phyloP scores from a whole-genome alignment of 1,140 invertebrate species.

The Zaprionus nigranus region DNA sequence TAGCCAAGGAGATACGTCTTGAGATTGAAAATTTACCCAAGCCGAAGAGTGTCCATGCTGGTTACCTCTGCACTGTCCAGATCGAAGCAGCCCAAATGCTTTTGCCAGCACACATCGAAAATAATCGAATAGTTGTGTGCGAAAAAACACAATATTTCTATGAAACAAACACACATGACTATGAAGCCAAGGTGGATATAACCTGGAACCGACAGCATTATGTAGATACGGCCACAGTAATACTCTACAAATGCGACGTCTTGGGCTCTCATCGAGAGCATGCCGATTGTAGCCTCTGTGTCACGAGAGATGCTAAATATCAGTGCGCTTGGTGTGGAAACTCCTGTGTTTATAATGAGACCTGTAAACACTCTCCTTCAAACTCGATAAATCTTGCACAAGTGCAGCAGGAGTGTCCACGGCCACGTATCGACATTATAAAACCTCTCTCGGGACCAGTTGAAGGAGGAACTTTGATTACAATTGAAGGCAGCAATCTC shows the following conservation, averaged over 20 bases:
- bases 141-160: conserved; percentile 96
- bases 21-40: conserved; percentile 96
- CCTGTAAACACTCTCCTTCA: conserved; percentile 85
- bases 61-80: conserved; percentile 95
- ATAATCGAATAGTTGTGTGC: conserved; percentile 93
- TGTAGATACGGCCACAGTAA: conserved; percentile 94
- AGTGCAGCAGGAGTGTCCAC: conserved; percentile 93
- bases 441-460: conserved; percentile 96
- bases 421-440: conserved; percentile 97
- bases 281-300: conserved; percentile 97
- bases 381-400: neutral
- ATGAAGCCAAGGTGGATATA: conserved; percentile 94
- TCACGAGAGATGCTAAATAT: conserved; percentile 94
- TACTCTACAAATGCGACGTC: conserved; percentile 97
- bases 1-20: conserved; percentile 93
- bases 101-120: conserved; percentile 93
- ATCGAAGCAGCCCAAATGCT: conserved; percentile 96
- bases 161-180: conserved; percentile 93
- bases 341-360: conserved; percentile 93
- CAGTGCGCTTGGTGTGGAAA: conserved; percentile 96
- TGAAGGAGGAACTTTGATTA: conserved; percentile 97
- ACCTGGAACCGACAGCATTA: conserved; percentile 97
- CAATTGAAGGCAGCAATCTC: conserved; percentile 98
- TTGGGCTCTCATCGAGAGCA: conserved; percentile 95
- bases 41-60: conserved; percentile 93